Conservation (phyloP, 64 coral and sea anemone genomes). For the Actinia tenebrosa region DNA sequence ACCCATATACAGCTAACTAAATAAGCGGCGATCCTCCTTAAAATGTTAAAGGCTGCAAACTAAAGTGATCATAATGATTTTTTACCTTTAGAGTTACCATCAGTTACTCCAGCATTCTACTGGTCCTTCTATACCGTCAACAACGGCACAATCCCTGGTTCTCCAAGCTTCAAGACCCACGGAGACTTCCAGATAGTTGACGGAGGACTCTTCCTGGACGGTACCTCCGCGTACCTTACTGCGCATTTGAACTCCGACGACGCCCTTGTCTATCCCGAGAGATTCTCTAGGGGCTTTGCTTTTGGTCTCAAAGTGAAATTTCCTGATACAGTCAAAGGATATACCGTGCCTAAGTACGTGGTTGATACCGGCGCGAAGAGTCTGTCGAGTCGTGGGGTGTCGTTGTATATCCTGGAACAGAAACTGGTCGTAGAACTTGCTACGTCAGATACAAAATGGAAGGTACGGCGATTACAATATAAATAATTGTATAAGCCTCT, state of each 20-base stretch:
- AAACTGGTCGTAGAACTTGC: slow-evolving; percentile 73
- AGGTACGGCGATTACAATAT: slow-evolving; percentile 37
- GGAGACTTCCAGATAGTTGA: slow-evolving; percentile 64
- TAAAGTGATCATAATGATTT: neutral
- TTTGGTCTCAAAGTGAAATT: slow-evolving; percentile 78
- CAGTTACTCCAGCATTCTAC: slow-evolving; percentile 56
- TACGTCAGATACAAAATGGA: slow-evolving; percentile 66
- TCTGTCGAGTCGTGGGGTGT: slow-evolving; percentile 64
- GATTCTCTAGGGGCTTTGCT: slow-evolving; percentile 38
- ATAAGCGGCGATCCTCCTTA: too few relatives aligned
- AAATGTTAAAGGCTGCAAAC: neutral
- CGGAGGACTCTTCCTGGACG: slow-evolving; percentile 69
- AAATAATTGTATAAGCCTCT: neutral
- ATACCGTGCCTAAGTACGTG: slow-evolving; percentile 50
- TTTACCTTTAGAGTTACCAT: slow-evolving; percentile 48
- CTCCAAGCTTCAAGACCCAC: slow-evolving; percentile 44
- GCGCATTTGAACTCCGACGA: slow-evolving; percentile 39
- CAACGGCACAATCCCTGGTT: slow-evolving; percentile 51
- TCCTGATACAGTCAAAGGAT: slow-evolving; percentile 23
- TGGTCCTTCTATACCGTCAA: slow-evolving; percentile 76
- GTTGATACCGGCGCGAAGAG: slow-evolving; percentile 82
- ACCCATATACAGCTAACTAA: too few relatives aligned
- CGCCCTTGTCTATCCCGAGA: slow-evolving; percentile 56
- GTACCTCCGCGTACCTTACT: slow-evolving; percentile 62
- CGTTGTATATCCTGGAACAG: slow-evolving; percentile 74